Evolutionary conservation across 2,113 vertebrate species (phyloP), one percentile per base, ranked within the genome.

Genomic region (Stegostoma tigrinum): DNA sequence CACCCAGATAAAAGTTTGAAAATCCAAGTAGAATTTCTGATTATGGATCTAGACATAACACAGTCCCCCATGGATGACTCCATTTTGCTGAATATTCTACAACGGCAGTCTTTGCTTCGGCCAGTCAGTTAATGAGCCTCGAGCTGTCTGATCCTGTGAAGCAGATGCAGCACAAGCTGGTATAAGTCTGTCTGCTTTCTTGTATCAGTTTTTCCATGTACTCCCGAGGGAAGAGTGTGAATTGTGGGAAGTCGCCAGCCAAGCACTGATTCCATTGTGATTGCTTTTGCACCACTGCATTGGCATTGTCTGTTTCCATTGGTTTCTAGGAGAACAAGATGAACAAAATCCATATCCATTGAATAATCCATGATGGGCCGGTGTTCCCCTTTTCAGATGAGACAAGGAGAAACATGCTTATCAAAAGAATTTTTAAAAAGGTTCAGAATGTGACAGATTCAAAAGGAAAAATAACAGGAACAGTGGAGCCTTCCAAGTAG

Each of bases 1-100:
- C 24, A 42, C 64, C 61, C 64, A 42, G 66, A 94, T 94, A 94
- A 94, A 94, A 68, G 91, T 94, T 94, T 94, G 6, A 94, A 94
- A 94, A 68, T 7, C 66, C 66, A 24, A 66, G 89, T 55, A 70
- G 91, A 42, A 68, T 94, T 94, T n/a, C 38, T 94, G 66, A 68
- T 94, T 68, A 94, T 12, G 52, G 38, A 21, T 68, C 91, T n/a
- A 94, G 23, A 24, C 66, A 94, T 24, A 94, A 94, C 68, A 66
- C 23, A 68, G 21, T 68, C 66, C 91, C 55, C 64, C 21, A 94
- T 68, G 91, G 91, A 42, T 24, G 38, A 38, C 91, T 94, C 66
- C 30, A 45, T 27, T 94, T 67, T 67, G 91, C 66, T 42, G 90
- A 94, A 64, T 67, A 23, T 24, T 42, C 61, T 42, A 15, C 90